Evolutionary conservation across 1,140 invertebrate species (phyloP), one percentile per base, ranked within the genome.

Genomic region (Ridgeia piscesae): DNA sequence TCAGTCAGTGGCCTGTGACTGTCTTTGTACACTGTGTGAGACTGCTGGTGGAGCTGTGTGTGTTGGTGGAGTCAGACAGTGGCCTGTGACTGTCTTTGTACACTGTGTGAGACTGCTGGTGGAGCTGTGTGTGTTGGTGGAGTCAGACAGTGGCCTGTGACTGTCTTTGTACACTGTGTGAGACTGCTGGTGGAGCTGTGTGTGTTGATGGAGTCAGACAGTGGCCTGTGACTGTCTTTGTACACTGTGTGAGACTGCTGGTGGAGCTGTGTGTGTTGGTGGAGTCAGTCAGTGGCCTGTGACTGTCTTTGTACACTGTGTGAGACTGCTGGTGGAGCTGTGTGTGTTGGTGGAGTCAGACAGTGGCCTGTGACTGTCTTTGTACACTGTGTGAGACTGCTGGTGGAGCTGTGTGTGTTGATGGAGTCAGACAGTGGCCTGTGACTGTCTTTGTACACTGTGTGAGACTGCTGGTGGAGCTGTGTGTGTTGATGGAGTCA

Each of bases 381-480:
- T n/a, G n/a, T n/a, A 42, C 42, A 42, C 11, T 42, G 42, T 11
- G 4, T 42, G 42, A 42, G 42, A 11, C 11, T 92, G n/a, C 91
- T 33, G 77, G 6, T 34, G 31, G 92, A 48, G 17, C 8, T 34
- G 17, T n/a, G 17, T 92, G 42, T 42, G n/a, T 42, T 11, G 11
- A 6, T 6, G 11, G 4, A 42, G 42, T 42, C 42, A 42, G 42
- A 6, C 42, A 4, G 42, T 42, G 42, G 4, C 42, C 11, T 42
- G 42, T 33, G 34, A 92, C 91, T 35, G 89, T 92, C n/a, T n/a
- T n/a, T n/a, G n/a, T n/a, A 42, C 42, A 42, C 11, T 42, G 42
- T 11, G 4, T 42, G 42, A 42, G 42, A 11, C 11, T 92, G n/a
- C 91, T 33, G 77, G 6, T 34, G 31, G 92, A 48, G 17, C 8